Evolutionary conservation across 2,888 invertebrate genomes (phyloP), one percentile per base, ranked within the genome.

Genomic region (Eupithecia exiguata): DNA sequence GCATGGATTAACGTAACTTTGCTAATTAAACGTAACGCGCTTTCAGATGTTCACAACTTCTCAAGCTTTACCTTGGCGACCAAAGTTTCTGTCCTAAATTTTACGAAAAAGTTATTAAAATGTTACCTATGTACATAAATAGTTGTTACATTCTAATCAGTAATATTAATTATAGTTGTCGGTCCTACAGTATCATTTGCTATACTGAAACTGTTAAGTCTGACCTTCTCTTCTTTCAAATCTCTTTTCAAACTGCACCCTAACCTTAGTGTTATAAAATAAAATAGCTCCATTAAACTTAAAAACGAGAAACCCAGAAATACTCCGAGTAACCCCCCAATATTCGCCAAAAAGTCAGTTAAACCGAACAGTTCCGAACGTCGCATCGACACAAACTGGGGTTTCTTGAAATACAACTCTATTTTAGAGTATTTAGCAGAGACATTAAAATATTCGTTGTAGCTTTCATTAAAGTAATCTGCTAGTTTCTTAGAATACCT

Each of bases 281-380:
- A 95, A n/a, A 95, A 75, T 5, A 95, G 94, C 83, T 96, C 95
- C 10, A 65, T 65, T n/a, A 65, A 38, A 38, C 63, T 65, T 10
- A 36, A n/a, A 1, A 95, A 92, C 0, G 95, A 95, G 80, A 95
- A 95, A 36, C 96, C 95, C 16, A 95, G 91, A 81, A 95, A 95
- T 0, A 40, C 95, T 95, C 95, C 95, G 3, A 95, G 86, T 5
- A 95, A 86, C 66, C 96, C 95, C 5, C 95, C 96, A 74, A 95
- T 95, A 84, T 95, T 95, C 77, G 95, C 95, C 4, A 95, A 84
- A 83, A 96, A 95, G 82, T 96, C 96, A 0, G 94, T 95, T 71
- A 89, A 80, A 0, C 95, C 95, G 77, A 95, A 95, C 68, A 95
- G 83, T 82, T 95, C 95, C 62, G 95, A 95, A 12, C 95, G 91